phyloP scores from a whole-genome alignment of 2,113 vertebrate genomes.

The Mustela lutreola region DNA sequence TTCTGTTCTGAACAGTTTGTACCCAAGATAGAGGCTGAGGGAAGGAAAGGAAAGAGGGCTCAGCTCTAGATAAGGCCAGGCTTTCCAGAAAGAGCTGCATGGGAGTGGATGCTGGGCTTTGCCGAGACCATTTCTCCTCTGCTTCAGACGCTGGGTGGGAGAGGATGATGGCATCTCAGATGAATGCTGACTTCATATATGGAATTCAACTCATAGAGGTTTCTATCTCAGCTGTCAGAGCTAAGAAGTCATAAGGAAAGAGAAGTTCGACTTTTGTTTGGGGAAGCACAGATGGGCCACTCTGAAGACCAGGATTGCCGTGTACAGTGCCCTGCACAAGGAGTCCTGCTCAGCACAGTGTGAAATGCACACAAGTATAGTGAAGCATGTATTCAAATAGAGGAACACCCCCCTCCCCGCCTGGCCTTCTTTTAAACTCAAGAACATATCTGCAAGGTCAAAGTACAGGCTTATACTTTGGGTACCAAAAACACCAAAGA shows the following conservation, averaged over 20 bases:
- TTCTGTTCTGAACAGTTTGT: background rate
- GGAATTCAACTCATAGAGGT: background rate
- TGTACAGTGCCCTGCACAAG: background rate
- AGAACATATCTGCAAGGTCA: background rate
- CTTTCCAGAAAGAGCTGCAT: background rate
- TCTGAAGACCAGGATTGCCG: background rate
- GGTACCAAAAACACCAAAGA: background rate
- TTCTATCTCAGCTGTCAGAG: background rate
- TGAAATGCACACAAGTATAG: background rate
- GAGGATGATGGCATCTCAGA: too few species aligned
- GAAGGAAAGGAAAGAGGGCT: background rate
- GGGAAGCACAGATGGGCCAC: background rate
- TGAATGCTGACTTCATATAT: background rate
- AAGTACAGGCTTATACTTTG: background rate
- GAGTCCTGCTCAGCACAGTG: background rate
- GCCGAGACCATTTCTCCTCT: background rate
- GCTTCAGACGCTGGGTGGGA: background rate
- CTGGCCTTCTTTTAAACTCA: background rate
- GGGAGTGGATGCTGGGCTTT: background rate
- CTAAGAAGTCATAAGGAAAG: background rate
- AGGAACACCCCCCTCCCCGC: background rate
- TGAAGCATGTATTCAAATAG: background rate
- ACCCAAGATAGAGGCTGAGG: background rate
- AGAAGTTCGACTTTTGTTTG: background rate
- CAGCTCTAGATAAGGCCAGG: background rate